Conservation (phyloP, 2,888 invertebrate species). For the Cheilosia urbana region DNA sequence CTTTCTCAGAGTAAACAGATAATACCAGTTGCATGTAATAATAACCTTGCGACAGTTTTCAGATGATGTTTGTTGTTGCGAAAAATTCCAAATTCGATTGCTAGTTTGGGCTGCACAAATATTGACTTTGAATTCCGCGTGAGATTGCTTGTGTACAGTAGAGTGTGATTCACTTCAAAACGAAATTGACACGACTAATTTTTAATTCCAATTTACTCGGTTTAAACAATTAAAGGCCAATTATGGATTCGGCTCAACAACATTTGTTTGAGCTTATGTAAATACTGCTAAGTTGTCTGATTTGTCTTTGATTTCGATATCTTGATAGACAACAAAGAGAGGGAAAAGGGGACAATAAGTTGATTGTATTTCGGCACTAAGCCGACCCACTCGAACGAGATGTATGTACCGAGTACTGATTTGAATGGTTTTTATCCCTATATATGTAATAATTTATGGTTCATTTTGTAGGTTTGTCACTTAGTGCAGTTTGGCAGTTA, state of each 20-base stretch:
- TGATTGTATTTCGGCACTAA: too few species aligned
- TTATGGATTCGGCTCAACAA: neutral
- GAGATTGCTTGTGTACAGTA: slow-evolving; percentile 17
- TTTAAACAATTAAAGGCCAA: neutral
- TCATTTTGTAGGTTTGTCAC: too few species aligned
- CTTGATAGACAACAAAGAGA: too few species aligned
- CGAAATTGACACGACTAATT: slow-evolving; percentile 4
- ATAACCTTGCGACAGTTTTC: slow-evolving; percentile 34
- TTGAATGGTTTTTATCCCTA: too few species aligned
- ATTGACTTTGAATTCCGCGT: slow-evolving; percentile 11
- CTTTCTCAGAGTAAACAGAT: slow-evolving; percentile 13
- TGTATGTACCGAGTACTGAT: too few species aligned
- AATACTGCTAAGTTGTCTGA: too few species aligned
- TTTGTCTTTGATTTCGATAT: too few species aligned
- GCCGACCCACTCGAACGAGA: too few species aligned
- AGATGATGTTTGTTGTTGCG: slow-evolving; percentile 6
- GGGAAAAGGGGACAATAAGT: too few species aligned
- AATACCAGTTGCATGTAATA: slow-evolving; percentile 21
- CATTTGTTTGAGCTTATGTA: neutral
- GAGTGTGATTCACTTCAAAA: neutral
- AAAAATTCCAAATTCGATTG: slow-evolving; percentile 33
- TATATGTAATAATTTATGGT: too few species aligned
- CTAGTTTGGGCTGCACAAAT: slow-evolving; percentile 30
- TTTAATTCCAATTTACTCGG: neutral
- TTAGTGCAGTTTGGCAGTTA: too few species aligned